Evolutionary conservation across 2,113 vertebrate genomes (phyloP).

Genomic region (Upupa epops): DNA sequence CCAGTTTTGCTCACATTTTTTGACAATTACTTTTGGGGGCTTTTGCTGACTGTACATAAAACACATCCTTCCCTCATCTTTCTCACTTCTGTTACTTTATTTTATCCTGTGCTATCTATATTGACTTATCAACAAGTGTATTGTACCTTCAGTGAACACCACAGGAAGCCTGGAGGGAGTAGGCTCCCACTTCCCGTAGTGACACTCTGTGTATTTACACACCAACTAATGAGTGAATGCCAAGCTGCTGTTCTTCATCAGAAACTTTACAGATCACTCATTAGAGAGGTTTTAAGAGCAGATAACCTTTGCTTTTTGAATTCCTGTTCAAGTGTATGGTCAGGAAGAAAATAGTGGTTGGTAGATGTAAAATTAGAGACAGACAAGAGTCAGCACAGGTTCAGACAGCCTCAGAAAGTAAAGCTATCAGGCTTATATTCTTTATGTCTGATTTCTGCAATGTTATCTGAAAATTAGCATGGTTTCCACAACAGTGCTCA

Average conservation of each 20-base stretch:
- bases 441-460: background rate
- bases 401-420: background rate
- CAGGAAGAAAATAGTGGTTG: background rate
- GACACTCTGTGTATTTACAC: background rate
- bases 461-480: background rate
- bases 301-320: background rate
- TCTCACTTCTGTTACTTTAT: accelerated
- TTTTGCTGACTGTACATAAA: background rate
- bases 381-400: background rate
- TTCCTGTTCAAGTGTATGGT: background rate
- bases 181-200: background rate
- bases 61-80: background rate
- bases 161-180: background rate
- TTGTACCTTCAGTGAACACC: background rate
- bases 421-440: background rate
- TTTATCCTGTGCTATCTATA: accelerated
- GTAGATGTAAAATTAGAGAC: background rate
- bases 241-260: background rate
- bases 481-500: background rate
- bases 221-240: background rate
- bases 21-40: background rate
- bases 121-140: accelerated
- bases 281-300: background rate
- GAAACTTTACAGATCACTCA: background rate
- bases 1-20: background rate